These are phyloP conservation scores for Enchytraeus crypticus DNA, from an alignment of 2,888 invertebrate genomes.

Conservation along the genomic window DNA sequence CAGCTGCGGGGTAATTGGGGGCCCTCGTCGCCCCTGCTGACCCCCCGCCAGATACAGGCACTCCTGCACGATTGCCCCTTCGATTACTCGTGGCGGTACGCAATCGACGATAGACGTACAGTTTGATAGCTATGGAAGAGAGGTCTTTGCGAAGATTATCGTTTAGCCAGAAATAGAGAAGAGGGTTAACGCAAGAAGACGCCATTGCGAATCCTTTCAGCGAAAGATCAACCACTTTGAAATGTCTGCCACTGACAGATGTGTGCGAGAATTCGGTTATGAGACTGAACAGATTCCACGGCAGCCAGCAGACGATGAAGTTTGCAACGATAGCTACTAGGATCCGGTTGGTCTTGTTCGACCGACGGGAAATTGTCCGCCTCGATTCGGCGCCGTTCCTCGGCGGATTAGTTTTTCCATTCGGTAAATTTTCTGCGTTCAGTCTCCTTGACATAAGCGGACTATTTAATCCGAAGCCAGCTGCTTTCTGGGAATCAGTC, in stretches of 20 bases:
- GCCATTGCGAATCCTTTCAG: constrained; percentile 45
- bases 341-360: constrained; percentile 42
- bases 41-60: background rate
- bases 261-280: constrained; percentile 35
- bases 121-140: constrained; percentile 20
- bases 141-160: constrained; percentile 45
- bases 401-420: too few relatives aligned
- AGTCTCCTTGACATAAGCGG: too few relatives aligned
- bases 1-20: too few relatives aligned
- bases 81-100: background rate
- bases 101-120: constrained; percentile 5
- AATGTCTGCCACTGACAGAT: constrained; percentile 32
- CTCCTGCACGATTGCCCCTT: background rate
- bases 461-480: too few relatives aligned
- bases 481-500: too few relatives aligned
- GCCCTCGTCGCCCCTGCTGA: background rate
- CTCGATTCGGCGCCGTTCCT: too few relatives aligned
- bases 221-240: constrained; percentile 37
- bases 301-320: constrained; percentile 45
- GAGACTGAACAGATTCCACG: constrained; percentile 41
- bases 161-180: constrained; percentile 47
- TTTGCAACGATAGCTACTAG: constrained; percentile 40
- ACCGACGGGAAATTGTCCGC: too few relatives aligned
- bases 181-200: constrained; percentile 45
- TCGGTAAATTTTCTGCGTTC: too few relatives aligned